phyloP scores from a whole-genome alignment of 1,140 invertebrate genomes.

The Agrilus planipennis region DNA sequence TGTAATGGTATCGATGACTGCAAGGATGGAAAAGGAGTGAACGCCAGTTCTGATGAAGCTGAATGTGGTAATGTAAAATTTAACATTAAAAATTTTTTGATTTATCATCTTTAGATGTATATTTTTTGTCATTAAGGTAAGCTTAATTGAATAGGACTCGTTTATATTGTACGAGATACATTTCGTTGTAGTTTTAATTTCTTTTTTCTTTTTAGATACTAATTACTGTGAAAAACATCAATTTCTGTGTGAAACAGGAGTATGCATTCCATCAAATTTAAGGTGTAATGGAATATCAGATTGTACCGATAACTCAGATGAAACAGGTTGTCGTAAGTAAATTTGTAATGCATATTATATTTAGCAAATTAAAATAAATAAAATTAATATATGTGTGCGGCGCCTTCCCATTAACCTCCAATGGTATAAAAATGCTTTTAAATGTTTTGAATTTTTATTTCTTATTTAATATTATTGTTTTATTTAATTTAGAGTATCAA shows the following conservation, averaged over 20 bases:
- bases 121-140: too few relatives aligned
- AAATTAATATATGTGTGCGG: too few relatives aligned
- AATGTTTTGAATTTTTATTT: constrained; percentile 1
- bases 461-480: too few relatives aligned
- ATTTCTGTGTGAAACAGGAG: constrained; percentile 47
- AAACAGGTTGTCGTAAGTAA: constrained; percentile 43
- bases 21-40: constrained; percentile 44
- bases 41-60: constrained; percentile 35
- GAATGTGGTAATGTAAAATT: constrained; percentile 26
- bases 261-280: constrained; percentile 46
- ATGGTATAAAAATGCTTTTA: too few relatives aligned
- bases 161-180: too few relatives aligned
- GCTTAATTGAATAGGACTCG: too few relatives aligned
- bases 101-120: too few relatives aligned
- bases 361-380: too few relatives aligned
- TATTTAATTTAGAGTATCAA: constrained; percentile 20
- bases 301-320: constrained; percentile 54
- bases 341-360: neutral
- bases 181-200: too few relatives aligned
- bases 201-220: constrained; percentile 4
- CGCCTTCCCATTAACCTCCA: too few relatives aligned
- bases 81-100: too few relatives aligned
- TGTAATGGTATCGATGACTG: constrained; percentile 61
- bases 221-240: constrained; percentile 36
- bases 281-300: constrained; percentile 50